Base-by-base conservation (phyloP, 2,888 invertebrate species). In the Lasioglossum leucozonium region DNA sequence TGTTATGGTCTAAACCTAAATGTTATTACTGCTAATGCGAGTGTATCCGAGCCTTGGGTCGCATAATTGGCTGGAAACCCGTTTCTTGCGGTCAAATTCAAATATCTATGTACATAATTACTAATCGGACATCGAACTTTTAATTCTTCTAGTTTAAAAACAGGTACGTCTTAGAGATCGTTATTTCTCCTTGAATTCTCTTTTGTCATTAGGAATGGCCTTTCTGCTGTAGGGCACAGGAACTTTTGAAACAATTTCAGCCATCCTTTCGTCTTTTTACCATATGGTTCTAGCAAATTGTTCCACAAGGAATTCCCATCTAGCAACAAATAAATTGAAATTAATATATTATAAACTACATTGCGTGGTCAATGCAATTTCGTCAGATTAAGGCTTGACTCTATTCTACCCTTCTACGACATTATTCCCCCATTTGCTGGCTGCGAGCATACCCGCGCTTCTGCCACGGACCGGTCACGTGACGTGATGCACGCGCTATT, bases 241-340 rank as follows among this genome's bases (percentile, higher is more conserved):
- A 96, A 95, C 85, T 89, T 93, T 47, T 93, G 85, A 81, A 95
- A 95, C 42, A 93, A 84, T 42, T 91, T 89, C 6, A 82, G 75
- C 95, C 95, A 95, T 69, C 80, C 82, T 0, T 34, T 58, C 4
- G 95, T 92, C 92, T 97, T 97, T 55, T 95, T 90, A 2, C 95
- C 95, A 0, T 95, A 95, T 22, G 96, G 95, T 92, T 96, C 95
- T 81, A 97, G 88, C 94, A 97, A 95, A 88, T 96, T 96, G 90
- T 96, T 96, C 97, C 97, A 97, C 3, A 96, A 89, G 18, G 95
- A 95, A 91, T 96, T 96, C 30, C 96, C 95, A 87, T 95, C 96
- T 96, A 42, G 16, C 5, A 42, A 78, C 37, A 42, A 72, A 34
- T 42, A 30, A 55, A 79, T 37, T 11, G 4, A 40, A 40, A 69